phyloP scores from a whole-genome alignment of 2,797 vertebrate genomes.

The Antennarius maculatus region DNA sequence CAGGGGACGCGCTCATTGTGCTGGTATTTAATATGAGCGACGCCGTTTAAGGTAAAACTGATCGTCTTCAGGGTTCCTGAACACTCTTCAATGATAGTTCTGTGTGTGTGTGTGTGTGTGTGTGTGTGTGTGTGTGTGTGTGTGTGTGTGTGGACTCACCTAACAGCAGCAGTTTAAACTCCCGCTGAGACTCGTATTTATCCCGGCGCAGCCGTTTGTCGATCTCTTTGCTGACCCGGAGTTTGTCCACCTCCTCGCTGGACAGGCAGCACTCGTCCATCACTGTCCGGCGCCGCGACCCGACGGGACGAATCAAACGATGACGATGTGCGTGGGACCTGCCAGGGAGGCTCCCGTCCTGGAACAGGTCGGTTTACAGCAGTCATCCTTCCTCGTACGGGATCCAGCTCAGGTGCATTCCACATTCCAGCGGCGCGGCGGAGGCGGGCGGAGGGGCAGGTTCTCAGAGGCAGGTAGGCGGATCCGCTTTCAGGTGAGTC shows the following conservation, averaged over 20 bases:
- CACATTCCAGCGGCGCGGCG: slow-evolving; percentile 56
- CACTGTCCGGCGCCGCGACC: neutral
- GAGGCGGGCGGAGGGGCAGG: slow-evolving; percentile 41
- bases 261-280: slow-evolving; percentile 85
- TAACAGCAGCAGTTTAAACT: slow-evolving; percentile 88
- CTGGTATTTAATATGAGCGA: too few relatives aligned
- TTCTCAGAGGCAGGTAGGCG: slow-evolving; percentile 7
- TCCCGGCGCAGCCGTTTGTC: slow-evolving; percentile 85
- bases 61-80: too few relatives aligned
- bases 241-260: slow-evolving; percentile 75
- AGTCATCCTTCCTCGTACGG: slow-evolving; percentile 58
- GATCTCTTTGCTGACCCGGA: slow-evolving; percentile 83
- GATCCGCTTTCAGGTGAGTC: slow-evolving; percentile 33
- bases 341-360: slow-evolving; percentile 17
- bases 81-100: too few relatives aligned
- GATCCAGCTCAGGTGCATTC: slow-evolving; percentile 67
- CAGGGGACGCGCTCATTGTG: too few relatives aligned
- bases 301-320: neutral
- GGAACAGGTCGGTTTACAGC: slow-evolving; percentile 49
- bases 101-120: too few relatives aligned
- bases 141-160: slow-evolving; percentile 78
- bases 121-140: too few relatives aligned
- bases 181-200: slow-evolving; percentile 71
- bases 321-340: slow-evolving; percentile 11
- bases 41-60: too few relatives aligned